These are phyloP conservation scores for Acanthis flammea DNA, from an alignment of 2,797 vertebrate genomes.

Conservation along the genomic window DNA sequence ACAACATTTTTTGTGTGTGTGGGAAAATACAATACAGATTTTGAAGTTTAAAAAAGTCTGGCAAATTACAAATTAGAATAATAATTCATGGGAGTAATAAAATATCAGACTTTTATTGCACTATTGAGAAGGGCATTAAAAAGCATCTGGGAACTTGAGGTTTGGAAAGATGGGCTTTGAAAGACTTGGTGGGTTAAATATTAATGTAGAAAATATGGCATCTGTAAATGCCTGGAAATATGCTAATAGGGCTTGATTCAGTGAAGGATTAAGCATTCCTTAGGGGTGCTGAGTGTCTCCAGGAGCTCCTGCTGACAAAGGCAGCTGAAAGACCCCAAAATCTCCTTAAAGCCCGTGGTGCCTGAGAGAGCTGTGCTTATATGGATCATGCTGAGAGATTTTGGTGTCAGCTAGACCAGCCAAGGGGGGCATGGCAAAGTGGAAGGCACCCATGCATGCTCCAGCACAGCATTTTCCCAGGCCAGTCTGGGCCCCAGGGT, in stretches of 20 bases:
- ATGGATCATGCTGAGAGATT: background rate
- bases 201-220: slow-evolving; percentile 80
- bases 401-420: background rate
- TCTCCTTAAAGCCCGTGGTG: background rate
- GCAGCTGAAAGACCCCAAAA: background rate
- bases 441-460: background rate
- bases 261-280: background rate
- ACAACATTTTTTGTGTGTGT: slow-evolving; percentile 46
- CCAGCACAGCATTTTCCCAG: background rate
- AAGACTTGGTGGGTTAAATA: slow-evolving; percentile 78
- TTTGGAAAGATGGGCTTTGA: slow-evolving; percentile 72
- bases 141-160: slow-evolving; percentile 75
- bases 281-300: slow-evolving; percentile 12
- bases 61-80: slow-evolving; percentile 77
- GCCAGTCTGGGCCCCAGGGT: background rate
- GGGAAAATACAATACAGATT: slow-evolving; percentile 73
- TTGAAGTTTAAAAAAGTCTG: slow-evolving; percentile 75
- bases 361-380: background rate
- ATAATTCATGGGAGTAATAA: slow-evolving; percentile 81
- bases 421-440: background rate
- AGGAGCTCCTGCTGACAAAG: slow-evolving; percentile 6
- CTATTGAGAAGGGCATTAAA: slow-evolving; percentile 79
- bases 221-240: slow-evolving; percentile 70
- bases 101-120: slow-evolving; percentile 78
- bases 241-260: slow-evolving; percentile 38